Conservation (phyloP, 2,113 vertebrate genomes). For the Lota lota region DNA sequence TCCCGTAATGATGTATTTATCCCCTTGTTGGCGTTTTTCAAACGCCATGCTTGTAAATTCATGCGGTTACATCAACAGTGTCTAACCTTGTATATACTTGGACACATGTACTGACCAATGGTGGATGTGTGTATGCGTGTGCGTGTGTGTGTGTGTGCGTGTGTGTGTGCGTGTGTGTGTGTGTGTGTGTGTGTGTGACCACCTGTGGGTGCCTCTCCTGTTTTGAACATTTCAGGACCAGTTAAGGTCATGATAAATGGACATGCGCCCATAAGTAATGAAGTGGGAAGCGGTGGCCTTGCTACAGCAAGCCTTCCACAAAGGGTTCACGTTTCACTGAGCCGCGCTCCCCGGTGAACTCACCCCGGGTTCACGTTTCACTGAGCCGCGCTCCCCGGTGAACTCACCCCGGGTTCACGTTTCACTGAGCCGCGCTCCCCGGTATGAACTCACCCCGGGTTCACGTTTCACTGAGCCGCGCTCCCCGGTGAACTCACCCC, state of each 20-base stretch:
- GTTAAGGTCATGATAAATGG: constrained; percentile 68
- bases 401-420: no score
- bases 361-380: constrained; percentile 56
- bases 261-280: constrained; percentile 66
- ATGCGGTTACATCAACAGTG: neutral
- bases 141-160: constrained; percentile 23
- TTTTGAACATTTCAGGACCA: constrained; percentile 64
- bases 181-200: constrained; percentile 38
- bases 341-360: constrained; percentile 26
- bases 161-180: neutral
- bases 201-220: constrained; percentile 43
- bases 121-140: neutral
- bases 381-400: constrained; percentile 56
- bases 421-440: constrained; percentile 30
- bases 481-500: constrained; percentile 47
- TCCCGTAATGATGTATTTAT: no score
- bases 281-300: constrained; percentile 53
- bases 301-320: constrained; percentile 56
- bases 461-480: constrained; percentile 64
- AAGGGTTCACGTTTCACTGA: constrained; percentile 50
- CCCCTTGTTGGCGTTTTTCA: no score
- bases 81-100: neutral
- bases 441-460: constrained; percentile 42
- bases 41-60: no score
- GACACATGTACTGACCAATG: no score